A percentile compares a stretch with the other conserved stretches of the same genome.
phyloP scores from a whole-genome alignment of 1,140 invertebrate genomes.

The Phymorhynchus buccinoides region DNA sequence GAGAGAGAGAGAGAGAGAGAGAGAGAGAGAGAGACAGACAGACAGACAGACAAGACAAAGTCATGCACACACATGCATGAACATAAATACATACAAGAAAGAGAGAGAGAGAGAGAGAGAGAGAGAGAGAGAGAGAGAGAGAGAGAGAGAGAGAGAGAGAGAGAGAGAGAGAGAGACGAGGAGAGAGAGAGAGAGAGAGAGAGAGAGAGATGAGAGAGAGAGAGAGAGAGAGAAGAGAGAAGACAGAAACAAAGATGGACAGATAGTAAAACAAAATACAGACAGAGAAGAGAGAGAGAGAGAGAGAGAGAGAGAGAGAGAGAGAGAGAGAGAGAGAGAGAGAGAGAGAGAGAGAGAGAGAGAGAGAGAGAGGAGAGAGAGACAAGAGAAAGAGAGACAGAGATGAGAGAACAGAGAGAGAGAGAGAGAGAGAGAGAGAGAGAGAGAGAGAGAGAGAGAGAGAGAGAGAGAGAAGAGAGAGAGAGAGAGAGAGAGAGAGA shows the following conservation, averaged over 20 bases:
- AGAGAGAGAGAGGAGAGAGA: background rate
- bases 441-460: background rate
- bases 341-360: background rate
- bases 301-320: background rate
- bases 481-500: background rate
- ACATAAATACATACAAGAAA: background rate
- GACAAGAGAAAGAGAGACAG: background rate
- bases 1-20: too few relatives aligned
- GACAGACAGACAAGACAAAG: too few relatives aligned
- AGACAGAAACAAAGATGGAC: background rate
- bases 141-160: background rate
- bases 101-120: background rate
- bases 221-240: background rate
- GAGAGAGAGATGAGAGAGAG: slow-evolving; percentile 10
- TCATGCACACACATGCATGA: background rate
- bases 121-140: background rate
- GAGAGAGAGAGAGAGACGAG: background rate
- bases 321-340: too few relatives aligned
- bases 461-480: background rate
- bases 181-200: background rate
- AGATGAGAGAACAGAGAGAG: background rate
- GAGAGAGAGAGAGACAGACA: too few relatives aligned
- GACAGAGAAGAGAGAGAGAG: background rate
- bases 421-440: background rate
- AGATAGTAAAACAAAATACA: too few relatives aligned